Evolutionary conservation across 2,113 vertebrate genomes (phyloP), one percentile per base, ranked within the genome.

Genomic region (Corythornis vintsioides): DNA sequence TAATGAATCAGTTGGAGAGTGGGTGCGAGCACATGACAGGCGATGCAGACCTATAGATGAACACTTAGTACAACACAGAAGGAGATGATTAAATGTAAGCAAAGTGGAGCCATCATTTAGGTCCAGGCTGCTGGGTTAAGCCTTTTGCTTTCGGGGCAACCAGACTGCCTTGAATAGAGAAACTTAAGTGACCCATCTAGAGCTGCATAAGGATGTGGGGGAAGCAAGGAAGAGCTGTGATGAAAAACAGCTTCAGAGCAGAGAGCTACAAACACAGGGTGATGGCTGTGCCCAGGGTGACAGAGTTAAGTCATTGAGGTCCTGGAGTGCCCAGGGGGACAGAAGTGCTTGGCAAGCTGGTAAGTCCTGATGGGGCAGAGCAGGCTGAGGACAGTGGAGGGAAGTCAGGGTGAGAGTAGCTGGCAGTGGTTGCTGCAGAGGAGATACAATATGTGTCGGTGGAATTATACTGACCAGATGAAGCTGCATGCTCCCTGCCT

Each of bases 1-100:
- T 33, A 85, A 88, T 91, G 59, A 93, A 96, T 89, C 83, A 61
- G 86, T 83, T 61, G 47, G 47, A 83, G 80, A 93, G 79, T 83
- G 83, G 79, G 83, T 90, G 60, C 0, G 0, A 93, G 76, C 76
- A 50, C 64, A 88, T 59, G 86, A 83, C 53, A 25, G 38, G 76
- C 15, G 1, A 59, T 40, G 83, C 65, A 95, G 75, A 83, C 95
- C 85, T 72, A 65, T 79, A 76, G 82, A 82, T 85, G 75, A 89
- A 85, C 52, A 43, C 45, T 75, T 13, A 35, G 40, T 75, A 71
- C 9, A 3, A 67, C 74, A 56, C 20, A 69, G 90, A 82, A 73
- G 40, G 29, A 91, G 71, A 24, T 60, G 66, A 65, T 53, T 57
- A 83, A 88, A 69, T 33, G 5, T 40, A 85, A 79, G 53, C 29